Evolutionary conservation across 2,888 invertebrate species (phyloP), one percentile per base, ranked within the genome.

Genomic region (Drosophila monieri): DNA sequence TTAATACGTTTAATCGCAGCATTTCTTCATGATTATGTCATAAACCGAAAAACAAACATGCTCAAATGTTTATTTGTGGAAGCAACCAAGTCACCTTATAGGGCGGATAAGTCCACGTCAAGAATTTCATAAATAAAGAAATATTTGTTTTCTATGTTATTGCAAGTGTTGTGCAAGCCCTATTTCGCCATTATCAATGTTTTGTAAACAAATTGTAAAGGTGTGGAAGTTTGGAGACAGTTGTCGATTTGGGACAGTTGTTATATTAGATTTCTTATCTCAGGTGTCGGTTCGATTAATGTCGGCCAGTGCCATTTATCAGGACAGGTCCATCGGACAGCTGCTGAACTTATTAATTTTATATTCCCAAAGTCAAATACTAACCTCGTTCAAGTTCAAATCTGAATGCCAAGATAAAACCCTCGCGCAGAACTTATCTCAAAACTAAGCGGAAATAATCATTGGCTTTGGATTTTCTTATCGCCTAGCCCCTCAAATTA

Each of bases 381-480:
- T 35, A n/a, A 10, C 55, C n/a, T 15, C 39, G 39, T n/a, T 23
- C 23, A 12, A 46, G 15, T 14, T 8, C 6, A 37, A 30, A 9
- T 47, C 10, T 10, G 21, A 18, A 4, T 23, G 21, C 5, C 21
- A 43, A 43, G 43, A 43, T 43, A 43, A 43, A 21, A 12, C 30
- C 0, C 15, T 35, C 35, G 14, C 35, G 35, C 35, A 35, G 6
- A 35, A 64, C 66, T 65, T 49, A 65, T 62, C 66, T 65, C n/a
- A n/a, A 30, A 12, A 9, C 21, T 2, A 30, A 47, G 39, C 71
- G 70, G 71, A 67, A 67, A 51, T 70, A 68, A 47, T 70, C 35
- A 27, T 35, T 44, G 44, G 49, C 25, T 48, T 46, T 41, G 37
- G 15, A 60, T 51, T 41, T 39, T 32, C 4, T 35, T 64, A 60